Evolutionary conservation across 2,113 vertebrate species (phyloP).

Genomic region (Thinocorus orbignyianus): DNA sequence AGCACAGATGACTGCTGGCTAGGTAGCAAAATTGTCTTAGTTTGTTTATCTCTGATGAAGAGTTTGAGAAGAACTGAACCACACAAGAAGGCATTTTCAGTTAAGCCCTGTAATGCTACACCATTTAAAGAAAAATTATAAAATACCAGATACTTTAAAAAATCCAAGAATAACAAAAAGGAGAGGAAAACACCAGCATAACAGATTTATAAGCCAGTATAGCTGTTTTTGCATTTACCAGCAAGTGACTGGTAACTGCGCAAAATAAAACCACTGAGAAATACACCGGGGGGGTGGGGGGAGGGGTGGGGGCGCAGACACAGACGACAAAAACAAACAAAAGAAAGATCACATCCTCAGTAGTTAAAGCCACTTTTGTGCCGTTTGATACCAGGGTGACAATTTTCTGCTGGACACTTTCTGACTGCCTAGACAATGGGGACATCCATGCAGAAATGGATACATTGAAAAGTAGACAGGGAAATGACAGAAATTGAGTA

Average conservation of each 20-base stretch:
- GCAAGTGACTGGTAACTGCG: not conserved
- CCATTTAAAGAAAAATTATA: not conserved
- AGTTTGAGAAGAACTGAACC: constrained; percentile 30
- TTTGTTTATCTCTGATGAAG: constrained; percentile 6
- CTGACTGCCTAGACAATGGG: not conserved
- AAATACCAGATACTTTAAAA: not conserved
- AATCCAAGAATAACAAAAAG: not conserved
- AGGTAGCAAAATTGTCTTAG: not conserved
- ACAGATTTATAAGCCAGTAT: not conserved
- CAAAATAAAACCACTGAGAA: not conserved
- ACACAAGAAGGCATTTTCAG: not conserved
- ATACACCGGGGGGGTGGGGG: not conserved
- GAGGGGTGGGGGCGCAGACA: too few relatives aligned
- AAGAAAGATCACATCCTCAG: not conserved
- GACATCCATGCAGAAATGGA: not conserved
- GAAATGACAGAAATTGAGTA: not conserved
- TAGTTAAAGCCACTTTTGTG: not conserved
- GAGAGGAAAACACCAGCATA: not conserved
- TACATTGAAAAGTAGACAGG: not conserved
- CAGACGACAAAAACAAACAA: not conserved
- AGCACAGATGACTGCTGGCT: not conserved
- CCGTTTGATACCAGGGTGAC: not conserved
- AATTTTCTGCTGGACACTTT: not conserved
- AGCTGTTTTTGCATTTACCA: not conserved
- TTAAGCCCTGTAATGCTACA: not conserved